phyloP scores from a whole-genome alignment of 2,888 invertebrate species.

The Halictus ligatus region DNA sequence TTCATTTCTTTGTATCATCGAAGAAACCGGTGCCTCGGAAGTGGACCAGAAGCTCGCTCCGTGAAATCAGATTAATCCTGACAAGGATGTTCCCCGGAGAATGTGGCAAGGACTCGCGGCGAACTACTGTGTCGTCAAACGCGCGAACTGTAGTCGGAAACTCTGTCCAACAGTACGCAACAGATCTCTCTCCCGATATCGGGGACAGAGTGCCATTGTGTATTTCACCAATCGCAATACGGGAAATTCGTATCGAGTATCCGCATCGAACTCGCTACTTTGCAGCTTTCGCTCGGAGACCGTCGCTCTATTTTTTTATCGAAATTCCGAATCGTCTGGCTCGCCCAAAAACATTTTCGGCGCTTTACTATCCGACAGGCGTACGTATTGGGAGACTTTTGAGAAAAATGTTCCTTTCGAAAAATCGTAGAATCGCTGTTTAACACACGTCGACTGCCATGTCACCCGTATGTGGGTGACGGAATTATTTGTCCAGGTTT shows the following conservation, averaged over 20 bases:
- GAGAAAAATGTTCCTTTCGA: not conserved
- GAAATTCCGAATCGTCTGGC: not conserved
- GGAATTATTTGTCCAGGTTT: no score
- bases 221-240: slow-evolving; percentile 29
- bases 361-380: not conserved
- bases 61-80: slow-evolving; percentile 61
- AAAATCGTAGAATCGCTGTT: no score
- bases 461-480: no score
- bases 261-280: not conserved
- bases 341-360: not conserved
- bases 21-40: slow-evolving; percentile 35
- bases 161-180: slow-evolving; percentile 51
- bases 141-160: slow-evolving; percentile 50
- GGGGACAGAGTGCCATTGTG: slow-evolving; percentile 21
- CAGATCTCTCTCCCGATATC: slow-evolving; percentile 32
- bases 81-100: slow-evolving; percentile 63
- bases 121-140: slow-evolving; percentile 45
- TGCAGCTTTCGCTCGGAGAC: not conserved
- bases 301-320: slow-evolving; percentile 8
- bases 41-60: slow-evolving; percentile 30
- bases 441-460: no score
- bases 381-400: not conserved
- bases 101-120: slow-evolving; percentile 24
- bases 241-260: slow-evolving; percentile 12
- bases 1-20: slow-evolving; percentile 50